Base-by-base conservation (phyloP, 2,888 invertebrate species). In the Agrilus cyanescens region DNA sequence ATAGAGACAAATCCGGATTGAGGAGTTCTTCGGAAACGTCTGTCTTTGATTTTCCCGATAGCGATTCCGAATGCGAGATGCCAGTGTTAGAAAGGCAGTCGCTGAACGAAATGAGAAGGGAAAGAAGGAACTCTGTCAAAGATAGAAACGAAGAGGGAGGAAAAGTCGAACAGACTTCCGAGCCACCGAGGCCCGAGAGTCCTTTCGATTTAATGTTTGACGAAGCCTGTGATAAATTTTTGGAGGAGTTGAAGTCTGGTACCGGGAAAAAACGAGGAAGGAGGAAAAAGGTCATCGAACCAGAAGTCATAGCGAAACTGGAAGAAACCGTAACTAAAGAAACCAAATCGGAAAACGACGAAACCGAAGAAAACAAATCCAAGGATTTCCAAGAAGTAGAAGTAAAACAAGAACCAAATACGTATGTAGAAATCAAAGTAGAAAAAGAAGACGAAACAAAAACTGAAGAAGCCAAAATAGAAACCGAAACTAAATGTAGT, bases 161-260 rank as follows among this genome's bases (percentile, higher is more conserved):
- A 62, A 31, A 34, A 7, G 67, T 70, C 61, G 48, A 43, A 59
- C 44, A 59, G 61, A 52, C 50, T 56, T 32, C 32, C 5, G 20
- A 29, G 14, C 41, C 49, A n/a, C 40, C 46, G 12, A 41, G 65
- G 57, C 47, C 57, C 12, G 32, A 49, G 4, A 58, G 57, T 48
- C 63, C 63, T 4, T 55, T 61, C 12, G 72, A 74, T 56, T 62
- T 70, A 41, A 65, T 70, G 56, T 87, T 85, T 78, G 73, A 75
- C 38, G 78, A 71, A 57, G 76, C 85, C 13, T 86, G 85, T 66
- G 84, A 85, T 63, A 81, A 73, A 64, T 84, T 87, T 60, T 75
- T 86, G 64, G 82, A 85, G 60, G 84, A 86, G 63, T 64, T 87
- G 36, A 76, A 76, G 62, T 71, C 63, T 49, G 74, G 76, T 34